A percentile compares a stretch with the other conserved stretches of the same genome.
Evolutionary conservation across 2,888 invertebrate genomes (phyloP).

Genomic region (Cheiracanthium punctorium): DNA sequence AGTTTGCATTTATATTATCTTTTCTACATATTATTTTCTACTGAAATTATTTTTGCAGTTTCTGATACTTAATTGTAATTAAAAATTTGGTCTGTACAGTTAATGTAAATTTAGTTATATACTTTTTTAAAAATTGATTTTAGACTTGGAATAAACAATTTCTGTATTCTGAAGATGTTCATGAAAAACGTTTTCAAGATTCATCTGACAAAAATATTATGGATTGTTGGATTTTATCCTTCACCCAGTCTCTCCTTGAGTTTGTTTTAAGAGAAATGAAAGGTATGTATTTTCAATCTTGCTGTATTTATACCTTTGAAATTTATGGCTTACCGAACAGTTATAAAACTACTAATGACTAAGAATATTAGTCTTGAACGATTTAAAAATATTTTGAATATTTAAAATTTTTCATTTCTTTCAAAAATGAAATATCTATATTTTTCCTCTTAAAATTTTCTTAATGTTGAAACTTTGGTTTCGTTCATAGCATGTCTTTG

Average conservation of each 20-base stretch:
- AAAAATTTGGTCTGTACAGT: not conserved
- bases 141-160: constrained; percentile 76
- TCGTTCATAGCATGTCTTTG: too few species aligned
- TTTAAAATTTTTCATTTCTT: too few species aligned
- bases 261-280: constrained; percentile 95
- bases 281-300: constrained; percentile 76
- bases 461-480: too few species aligned
- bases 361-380: too few species aligned
- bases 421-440: too few species aligned
- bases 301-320: too few species aligned
- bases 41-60: not conserved
- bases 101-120: not conserved
- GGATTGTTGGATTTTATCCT: constrained; percentile 98
- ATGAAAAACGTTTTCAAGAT: constrained; percentile 73
- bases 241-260: constrained; percentile 92
- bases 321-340: too few species aligned
- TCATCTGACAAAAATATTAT: constrained; percentile 84
- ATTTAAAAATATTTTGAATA: too few species aligned
- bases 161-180: constrained; percentile 75
- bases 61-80: not conserved
- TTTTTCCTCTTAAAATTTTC: too few species aligned
- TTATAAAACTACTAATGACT: too few species aligned
- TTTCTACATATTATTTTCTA: not conserved
- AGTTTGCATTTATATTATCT: too few species aligned
- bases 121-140: not conserved